Evolutionary conservation across 2,797 vertebrate species (phyloP), one percentile per base, ranked within the genome.

Genomic region (Enteromius treurensis): DNA sequence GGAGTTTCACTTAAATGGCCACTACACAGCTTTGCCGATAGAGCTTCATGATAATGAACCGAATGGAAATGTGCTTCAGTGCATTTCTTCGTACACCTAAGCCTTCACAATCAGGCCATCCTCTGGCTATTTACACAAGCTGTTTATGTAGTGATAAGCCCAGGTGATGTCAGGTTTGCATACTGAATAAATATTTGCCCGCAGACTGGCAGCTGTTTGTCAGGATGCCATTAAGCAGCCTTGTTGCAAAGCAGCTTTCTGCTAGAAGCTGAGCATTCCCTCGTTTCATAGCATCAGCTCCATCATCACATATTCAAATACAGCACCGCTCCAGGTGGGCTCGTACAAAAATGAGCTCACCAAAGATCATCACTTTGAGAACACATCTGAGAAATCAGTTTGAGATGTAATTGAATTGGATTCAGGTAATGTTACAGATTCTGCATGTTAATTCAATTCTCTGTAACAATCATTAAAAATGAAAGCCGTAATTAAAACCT

Each of bases 151-250:
- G 92, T 91, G 96, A 96, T 96, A 95, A 89, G 89, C 88, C 86
- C 85, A 91, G 90, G 90, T 88, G 91, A 93, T 93, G 95, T 92
- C 95, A 95, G 94, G 95, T 95, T 95, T 96, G 91, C 94, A 95
- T 94, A 95, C 91, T 92, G 93, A 95, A 93, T 96, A 95, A 97
- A 98, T 97, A 97, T 98, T 97, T 96, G 96, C 93, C 81, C 14
- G 92, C 90, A 89, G 91, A 90, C 90, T 91, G 93, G 94, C 97
- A 97, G 95, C 94, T 98, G 97, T 96, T 97, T 93, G 95, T 95
- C 95, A 97, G 96, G 96, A 98, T 97, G 96, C 96, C 97, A 93
- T 97, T 97, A 97, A 96, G 96, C 75, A 91, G 87, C 71, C 67
- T 85, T 90, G 93, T 95, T 91, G 91, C 92, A 91, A 88, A 92